Evolutionary conservation across 2,113 vertebrate genomes (phyloP).

Genomic region (Bolborhynchus lineola): DNA sequence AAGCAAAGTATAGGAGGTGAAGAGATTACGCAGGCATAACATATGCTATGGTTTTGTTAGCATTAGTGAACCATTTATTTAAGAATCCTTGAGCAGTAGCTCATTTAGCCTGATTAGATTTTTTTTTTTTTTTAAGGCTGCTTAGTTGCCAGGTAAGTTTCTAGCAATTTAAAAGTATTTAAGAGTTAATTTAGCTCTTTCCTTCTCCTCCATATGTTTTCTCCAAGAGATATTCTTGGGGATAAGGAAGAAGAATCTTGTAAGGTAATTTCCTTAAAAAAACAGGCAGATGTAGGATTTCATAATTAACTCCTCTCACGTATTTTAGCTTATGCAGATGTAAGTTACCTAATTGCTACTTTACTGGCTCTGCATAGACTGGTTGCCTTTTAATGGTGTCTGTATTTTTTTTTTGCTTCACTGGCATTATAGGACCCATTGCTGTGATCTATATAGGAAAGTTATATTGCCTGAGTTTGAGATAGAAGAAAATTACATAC

Average conservation of each 20-base stretch:
- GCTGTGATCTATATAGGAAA: conserved; percentile 39
- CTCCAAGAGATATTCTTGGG: neutral
- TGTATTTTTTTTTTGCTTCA: conserved; percentile 61
- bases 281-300: conserved; percentile 18
- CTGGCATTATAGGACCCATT: conserved; percentile 42
- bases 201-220: neutral
- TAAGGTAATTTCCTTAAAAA: conserved; percentile 42
- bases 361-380: conserved; percentile 56
- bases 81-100: neutral
- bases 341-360: conserved; percentile 45
- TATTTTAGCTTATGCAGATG: conserved; percentile 47
- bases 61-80: neutral
- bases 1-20: neutral
- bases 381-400: conserved; percentile 51
- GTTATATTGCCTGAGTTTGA: conserved; percentile 7
- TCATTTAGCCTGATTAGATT: neutral
- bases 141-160: neutral
- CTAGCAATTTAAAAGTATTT: neutral
- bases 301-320: conserved; percentile 34
- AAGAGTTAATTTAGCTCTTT: neutral
- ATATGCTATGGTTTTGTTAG: neutral
- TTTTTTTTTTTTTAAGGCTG: neutral
- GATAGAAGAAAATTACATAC: conserved; percentile 39
- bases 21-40: neutral
- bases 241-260: neutral